These are phyloP conservation scores for Tautogolabrus adspersus DNA, from an alignment of 2,113 vertebrate species.

Conservation along the genomic window DNA sequence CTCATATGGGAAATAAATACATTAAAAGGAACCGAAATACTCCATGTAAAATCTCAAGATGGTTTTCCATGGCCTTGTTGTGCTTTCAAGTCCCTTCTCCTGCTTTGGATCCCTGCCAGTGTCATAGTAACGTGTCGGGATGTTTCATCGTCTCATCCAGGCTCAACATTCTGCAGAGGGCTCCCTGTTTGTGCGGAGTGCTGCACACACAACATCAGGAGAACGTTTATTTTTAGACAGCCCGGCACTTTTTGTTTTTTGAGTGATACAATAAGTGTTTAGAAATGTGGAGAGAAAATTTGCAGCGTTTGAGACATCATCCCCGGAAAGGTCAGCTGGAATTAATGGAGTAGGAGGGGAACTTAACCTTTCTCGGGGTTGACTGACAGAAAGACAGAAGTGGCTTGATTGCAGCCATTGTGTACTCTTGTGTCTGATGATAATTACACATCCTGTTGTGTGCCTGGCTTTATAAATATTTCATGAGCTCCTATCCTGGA, in stretches of 20 bases:
- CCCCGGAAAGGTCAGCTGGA: constrained; percentile 67
- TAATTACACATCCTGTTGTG: constrained; percentile 83
- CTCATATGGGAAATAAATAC: constrained; percentile 49
- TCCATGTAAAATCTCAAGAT: constrained; percentile 46
- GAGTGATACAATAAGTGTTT: constrained; percentile 55
- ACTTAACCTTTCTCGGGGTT: constrained; percentile 70
- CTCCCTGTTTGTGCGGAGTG: constrained; percentile 14
- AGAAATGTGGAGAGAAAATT: constrained; percentile 52
- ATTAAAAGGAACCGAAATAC: constrained; percentile 49
- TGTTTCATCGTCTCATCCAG: constrained; percentile 51
- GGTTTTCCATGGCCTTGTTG: constrained; percentile 23
- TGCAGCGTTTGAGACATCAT: constrained; percentile 45
- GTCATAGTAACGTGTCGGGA: constrained; percentile 60
- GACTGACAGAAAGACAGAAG: constrained; percentile 67
- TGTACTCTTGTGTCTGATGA: constrained; percentile 80
- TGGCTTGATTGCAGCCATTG: constrained; percentile 83
- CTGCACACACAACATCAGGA: constrained; percentile 17
- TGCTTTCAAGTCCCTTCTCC: constrained; percentile 52
- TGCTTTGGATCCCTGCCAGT: constrained; percentile 39
- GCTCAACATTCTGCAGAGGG: constrained; percentile 23
- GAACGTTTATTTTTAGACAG: constrained; percentile 60
- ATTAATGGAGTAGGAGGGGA: constrained; percentile 61
- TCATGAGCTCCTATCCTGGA: constrained; percentile 59
- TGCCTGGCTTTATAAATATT: constrained; percentile 70
- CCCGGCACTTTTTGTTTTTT: constrained; percentile 48